These are phyloP conservation scores for Pseudorhiza aurosa DNA, from an alignment of 30 jellyfish, hydroid and myxozoan genomes.

Conservation along the genomic window DNA sequence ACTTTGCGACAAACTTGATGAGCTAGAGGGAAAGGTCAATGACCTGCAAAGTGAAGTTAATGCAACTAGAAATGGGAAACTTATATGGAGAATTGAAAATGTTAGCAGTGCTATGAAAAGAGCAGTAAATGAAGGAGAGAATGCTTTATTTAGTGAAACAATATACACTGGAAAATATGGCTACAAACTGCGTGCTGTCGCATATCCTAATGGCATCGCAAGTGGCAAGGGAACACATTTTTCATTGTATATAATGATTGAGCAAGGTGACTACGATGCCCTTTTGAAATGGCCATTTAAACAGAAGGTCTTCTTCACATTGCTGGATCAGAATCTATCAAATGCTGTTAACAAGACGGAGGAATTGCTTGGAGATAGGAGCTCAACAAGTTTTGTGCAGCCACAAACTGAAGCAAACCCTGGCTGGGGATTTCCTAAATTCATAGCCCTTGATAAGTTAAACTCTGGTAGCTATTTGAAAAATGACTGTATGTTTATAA, in stretches of 20 bases:
- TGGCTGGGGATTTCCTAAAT: slow-evolving; percentile 93
- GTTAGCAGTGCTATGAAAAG: slow-evolving; percentile 29
- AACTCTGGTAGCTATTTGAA: slow-evolving; percentile 51
- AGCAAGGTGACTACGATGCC: slow-evolving; percentile 71
- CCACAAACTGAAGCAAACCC: slow-evolving; percentile 77
- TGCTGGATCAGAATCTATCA: slow-evolving; percentile 44
- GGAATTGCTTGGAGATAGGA: slow-evolving; percentile 69
- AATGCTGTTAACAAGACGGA: slow-evolving; percentile 32
- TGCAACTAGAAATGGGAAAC: slow-evolving; percentile 71
- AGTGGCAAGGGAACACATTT: slow-evolving; percentile 74
- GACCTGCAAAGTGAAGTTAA: slow-evolving; percentile 47
- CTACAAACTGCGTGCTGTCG: slow-evolving; percentile 66
- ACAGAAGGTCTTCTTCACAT: slow-evolving; percentile 62
- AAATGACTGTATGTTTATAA: slow-evolving; percentile 64
- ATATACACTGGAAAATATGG: slow-evolving; percentile 86
- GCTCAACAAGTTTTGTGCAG: slow-evolving; percentile 64
- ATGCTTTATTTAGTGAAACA: slow-evolving; percentile 53
- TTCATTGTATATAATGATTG: slow-evolving; percentile 67
- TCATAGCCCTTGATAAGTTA: slow-evolving; percentile 59
- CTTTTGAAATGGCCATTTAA: slow-evolving; percentile 79
- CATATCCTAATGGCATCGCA: slow-evolving; percentile 75
- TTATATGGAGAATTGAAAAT: slow-evolving; percentile 68
- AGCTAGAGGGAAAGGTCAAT: slow-evolving; percentile 46
- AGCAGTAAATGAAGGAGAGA: slow-evolving; percentile 46
- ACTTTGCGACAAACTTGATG: slow-evolving; percentile 66